phyloP scores from a whole-genome alignment of 1,140 invertebrate genomes.

The Hylaeus volcanicus region DNA sequence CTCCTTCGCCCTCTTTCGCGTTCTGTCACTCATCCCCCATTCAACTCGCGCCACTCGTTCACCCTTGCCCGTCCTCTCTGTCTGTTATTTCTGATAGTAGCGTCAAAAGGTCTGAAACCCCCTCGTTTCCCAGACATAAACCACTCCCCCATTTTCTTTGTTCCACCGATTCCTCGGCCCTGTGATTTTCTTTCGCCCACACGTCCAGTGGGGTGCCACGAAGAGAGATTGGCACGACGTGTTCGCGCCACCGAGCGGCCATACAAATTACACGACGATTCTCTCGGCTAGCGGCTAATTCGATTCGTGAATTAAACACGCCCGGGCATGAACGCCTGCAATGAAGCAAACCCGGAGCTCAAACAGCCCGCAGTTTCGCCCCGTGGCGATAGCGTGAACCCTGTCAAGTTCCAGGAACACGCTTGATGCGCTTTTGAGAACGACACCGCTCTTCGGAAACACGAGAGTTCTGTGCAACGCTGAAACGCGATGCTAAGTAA shows the following conservation, averaged over 20 bases:
- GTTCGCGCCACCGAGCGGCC: too few relatives aligned
- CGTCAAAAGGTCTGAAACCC: conserved; percentile 33
- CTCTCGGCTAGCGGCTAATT: conserved; percentile 19
- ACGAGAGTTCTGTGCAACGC: neutral
- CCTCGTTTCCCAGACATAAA: conserved; percentile 29
- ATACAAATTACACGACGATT: conserved; percentile 25
- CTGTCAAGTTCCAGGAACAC: conserved; percentile 9
- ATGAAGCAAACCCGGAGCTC: conserved; percentile 21
- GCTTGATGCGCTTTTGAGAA: conserved; percentile 1
- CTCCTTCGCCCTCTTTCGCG: neutral
- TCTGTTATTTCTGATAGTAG: conserved; percentile 13
- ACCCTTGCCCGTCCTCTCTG: neutral
- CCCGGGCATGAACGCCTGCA: neutral
- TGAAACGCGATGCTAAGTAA: too few relatives aligned
- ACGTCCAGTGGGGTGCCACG: neutral
- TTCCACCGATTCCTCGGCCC: conserved; percentile 15
- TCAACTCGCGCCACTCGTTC: neutral
- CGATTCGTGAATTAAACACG: conserved; percentile 18
- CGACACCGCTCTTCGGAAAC: neutral
- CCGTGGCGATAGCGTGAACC: conserved; percentile 5
- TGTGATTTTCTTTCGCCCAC: neutral
- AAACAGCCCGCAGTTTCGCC: conserved; percentile 39
- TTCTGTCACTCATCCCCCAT: neutral
- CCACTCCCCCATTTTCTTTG: conserved; percentile 23
- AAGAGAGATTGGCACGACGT: neutral